Conservation (phyloP, 2,888 invertebrate species). For the Urechis unicinctus region DNA sequence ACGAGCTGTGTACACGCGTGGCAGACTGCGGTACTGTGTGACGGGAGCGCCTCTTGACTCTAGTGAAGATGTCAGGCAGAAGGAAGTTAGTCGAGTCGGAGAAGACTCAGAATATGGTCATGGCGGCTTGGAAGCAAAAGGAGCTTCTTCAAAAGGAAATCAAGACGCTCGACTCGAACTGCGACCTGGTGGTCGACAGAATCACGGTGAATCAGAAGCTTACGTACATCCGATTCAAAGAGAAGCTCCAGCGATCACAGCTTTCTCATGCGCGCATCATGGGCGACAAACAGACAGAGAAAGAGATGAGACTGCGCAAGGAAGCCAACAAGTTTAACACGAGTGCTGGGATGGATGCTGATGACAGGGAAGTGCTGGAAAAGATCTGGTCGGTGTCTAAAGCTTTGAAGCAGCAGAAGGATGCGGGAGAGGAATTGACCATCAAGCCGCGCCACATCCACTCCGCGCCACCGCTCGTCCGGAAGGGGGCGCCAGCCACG, state of each 20-base stretch:
- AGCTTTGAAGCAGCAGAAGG: neutral
- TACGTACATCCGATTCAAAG: neutral
- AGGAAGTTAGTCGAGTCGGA: neutral
- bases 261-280: neutral
- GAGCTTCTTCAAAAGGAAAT: neutral
- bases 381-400: slow-evolving; percentile 3
- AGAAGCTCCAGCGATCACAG: slow-evolving; percentile 2
- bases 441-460: no score
- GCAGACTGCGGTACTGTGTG: no score
- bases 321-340: neutral
- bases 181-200: neutral
- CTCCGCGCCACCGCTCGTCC: no score
- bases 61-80: neutral
- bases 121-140: neutral
- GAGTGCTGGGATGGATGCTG: neutral
- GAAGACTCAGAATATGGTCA: neutral
- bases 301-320: neutral
- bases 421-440: neutral
- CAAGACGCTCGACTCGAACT: neutral
- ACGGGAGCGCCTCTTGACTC: no score
- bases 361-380: slow-evolving; percentile 2
- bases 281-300: neutral
- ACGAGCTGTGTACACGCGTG: no score
- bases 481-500: no score
- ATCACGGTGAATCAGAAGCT: slow-evolving; percentile 1